These are phyloP conservation scores for Lepidotrigona ventralis DNA, from an alignment of 1,140 invertebrate species.

Conservation along the genomic window DNA sequence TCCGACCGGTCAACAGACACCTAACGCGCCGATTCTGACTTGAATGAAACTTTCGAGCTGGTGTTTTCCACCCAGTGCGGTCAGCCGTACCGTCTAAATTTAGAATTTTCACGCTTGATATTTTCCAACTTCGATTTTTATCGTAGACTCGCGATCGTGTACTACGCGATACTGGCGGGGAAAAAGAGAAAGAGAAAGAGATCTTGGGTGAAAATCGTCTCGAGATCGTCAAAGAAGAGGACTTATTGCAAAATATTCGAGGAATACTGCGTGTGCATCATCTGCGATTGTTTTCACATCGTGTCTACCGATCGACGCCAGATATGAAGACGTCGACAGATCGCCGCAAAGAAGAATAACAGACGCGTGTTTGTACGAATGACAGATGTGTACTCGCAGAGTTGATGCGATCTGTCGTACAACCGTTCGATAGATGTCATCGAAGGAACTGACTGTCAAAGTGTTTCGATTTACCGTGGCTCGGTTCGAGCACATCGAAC, in stretches of 20 bases:
- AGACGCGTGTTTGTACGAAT: neutral
- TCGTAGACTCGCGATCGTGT: neutral
- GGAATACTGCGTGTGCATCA: neutral
- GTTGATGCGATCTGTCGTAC: neutral
- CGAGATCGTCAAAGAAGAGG: neutral
- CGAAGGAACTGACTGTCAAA: neutral
- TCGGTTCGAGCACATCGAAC: slow-evolving; percentile 5
- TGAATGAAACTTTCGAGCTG: too few relatives aligned
- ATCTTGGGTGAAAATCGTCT: neutral
- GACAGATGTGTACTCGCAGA: slow-evolving; percentile 12
- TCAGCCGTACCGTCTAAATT: neutral
- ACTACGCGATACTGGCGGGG: neutral
- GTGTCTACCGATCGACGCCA: neutral
- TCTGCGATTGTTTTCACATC: neutral
- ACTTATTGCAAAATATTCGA: neutral
- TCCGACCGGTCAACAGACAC: slow-evolving; percentile 20
- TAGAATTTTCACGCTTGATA: neutral
- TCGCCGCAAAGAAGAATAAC: neutral
- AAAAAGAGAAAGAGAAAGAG: neutral
- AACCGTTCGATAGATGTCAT: slow-evolving; percentile 13
- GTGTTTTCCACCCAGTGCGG: neutral
- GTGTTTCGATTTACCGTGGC: slow-evolving; percentile 17
- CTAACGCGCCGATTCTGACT: neutral
- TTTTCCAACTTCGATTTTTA: neutral
- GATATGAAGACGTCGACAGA: neutral